phyloP scores from a whole-genome alignment of 2,888 invertebrate species.

The Ophion ventricosus region DNA sequence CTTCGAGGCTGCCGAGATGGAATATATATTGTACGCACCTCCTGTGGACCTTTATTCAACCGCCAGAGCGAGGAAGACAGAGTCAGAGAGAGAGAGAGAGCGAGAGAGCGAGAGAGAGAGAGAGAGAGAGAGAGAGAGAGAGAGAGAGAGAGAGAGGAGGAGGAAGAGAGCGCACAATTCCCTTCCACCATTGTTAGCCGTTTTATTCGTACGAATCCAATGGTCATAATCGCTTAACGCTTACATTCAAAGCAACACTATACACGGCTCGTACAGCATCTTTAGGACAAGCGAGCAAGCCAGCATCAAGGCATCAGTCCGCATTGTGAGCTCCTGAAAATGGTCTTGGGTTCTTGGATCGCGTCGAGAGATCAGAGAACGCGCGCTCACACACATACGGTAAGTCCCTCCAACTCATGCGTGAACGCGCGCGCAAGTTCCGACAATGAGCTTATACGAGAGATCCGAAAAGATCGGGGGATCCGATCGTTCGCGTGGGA shows the following conservation, averaged over 20 bases:
- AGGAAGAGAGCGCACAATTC: slow-evolving; percentile 37
- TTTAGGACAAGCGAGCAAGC: slow-evolving; percentile 30
- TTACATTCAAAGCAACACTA: slow-evolving; percentile 73
- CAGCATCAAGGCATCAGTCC: slow-evolving; percentile 54
- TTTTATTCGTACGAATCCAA: slow-evolving; percentile 79
- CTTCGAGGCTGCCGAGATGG: slow-evolving; percentile 42
- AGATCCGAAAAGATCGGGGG: slow-evolving; percentile 55
- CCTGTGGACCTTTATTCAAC: slow-evolving; percentile 58
- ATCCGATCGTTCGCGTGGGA: slow-evolving; percentile 31
- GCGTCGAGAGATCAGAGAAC: slow-evolving; percentile 14
- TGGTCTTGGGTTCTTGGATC: slow-evolving; percentile 41
- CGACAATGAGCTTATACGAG: slow-evolving; percentile 76
- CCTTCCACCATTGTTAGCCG: slow-evolving; percentile 76
- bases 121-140: slow-evolving; percentile 58
- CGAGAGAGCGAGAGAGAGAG: slow-evolving; percentile 62
- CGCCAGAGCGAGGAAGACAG: slow-evolving; percentile 51
- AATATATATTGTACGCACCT: slow-evolving; percentile 56
- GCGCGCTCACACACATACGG: slow-evolving; percentile 59
- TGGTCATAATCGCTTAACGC: slow-evolving; percentile 80
- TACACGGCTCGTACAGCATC: slow-evolving; percentile 30
- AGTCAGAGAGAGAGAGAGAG: slow-evolving; percentile 61
- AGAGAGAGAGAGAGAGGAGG: slow-evolving; percentile 63
- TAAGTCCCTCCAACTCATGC: slow-evolving; percentile 80
- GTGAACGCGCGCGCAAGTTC: slow-evolving; percentile 76
- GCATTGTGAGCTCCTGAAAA: slow-evolving; percentile 69